Conservation (phyloP, 1,140 invertebrate genomes). For the Copidosoma floridanum region DNA sequence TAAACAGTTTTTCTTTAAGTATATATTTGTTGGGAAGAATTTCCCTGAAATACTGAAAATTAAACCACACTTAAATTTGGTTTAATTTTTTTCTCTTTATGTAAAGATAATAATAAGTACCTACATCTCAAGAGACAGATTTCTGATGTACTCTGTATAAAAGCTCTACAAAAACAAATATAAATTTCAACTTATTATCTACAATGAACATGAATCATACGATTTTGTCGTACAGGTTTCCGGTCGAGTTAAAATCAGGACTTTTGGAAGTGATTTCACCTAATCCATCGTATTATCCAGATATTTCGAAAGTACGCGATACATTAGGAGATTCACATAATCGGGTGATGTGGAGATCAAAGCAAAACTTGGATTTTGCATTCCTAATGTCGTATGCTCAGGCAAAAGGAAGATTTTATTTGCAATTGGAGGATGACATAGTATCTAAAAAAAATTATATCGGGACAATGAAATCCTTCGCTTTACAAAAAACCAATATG, state of each 20-base stretch:
- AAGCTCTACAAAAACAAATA: no score
- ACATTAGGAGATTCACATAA: constrained; percentile 87
- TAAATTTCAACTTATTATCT: neutral
- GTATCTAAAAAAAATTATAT: constrained; percentile 85
- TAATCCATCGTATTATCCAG: constrained; percentile 83
- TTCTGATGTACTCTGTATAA: no score
- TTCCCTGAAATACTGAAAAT: no score
- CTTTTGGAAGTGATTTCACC: constrained; percentile 89
- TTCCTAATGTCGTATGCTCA: constrained; percentile 96
- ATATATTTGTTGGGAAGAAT: no score
- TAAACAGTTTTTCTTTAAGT: no score
- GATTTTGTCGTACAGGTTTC: constrained; percentile 64
- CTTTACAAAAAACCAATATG: constrained; percentile 71
- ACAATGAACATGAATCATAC: neutral
- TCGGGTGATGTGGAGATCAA: constrained; percentile 90
- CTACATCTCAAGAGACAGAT: no score
- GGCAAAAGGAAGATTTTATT: constrained; percentile 74
- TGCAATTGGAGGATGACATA: constrained; percentile 95
- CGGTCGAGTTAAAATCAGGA: constrained; percentile 72
- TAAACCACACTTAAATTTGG: no score
- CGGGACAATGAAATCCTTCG: constrained; percentile 85
- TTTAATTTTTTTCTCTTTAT: no score
- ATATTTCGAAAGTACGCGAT: constrained; percentile 72
- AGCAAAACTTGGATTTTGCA: constrained; percentile 94
- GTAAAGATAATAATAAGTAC: no score